phyloP scores from a whole-genome alignment of 2,797 vertebrate species.

The Pterois miles region DNA sequence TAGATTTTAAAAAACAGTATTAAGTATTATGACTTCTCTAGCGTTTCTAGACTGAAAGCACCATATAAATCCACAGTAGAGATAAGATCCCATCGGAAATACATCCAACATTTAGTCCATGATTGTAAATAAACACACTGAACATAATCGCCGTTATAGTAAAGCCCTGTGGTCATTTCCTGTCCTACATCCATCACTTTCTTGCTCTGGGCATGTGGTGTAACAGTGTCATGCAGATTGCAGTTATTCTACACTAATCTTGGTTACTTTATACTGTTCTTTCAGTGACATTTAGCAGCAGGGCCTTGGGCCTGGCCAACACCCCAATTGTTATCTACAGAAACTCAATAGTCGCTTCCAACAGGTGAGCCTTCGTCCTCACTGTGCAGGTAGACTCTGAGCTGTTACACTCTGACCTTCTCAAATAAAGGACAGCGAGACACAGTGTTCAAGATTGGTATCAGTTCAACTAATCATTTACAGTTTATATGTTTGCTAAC shows the following conservation, averaged over 20 bases:
- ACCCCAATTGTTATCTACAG: constrained; percentile 26
- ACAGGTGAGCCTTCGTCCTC: neutral
- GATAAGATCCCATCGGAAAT: neutral
- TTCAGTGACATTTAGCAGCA: constrained; percentile 6
- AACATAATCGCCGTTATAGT: neutral
- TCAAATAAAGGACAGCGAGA: neutral
- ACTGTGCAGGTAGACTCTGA: neutral
- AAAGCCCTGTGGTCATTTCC: neutral
- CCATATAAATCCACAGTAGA: neutral
- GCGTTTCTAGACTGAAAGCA: too few species aligned
- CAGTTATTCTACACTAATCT: constrained; percentile 19
- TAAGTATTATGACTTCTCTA: too few species aligned
- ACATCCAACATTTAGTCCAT: neutral
- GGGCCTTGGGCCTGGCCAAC: neutral
- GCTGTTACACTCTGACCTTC: neutral
- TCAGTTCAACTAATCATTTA: neutral
- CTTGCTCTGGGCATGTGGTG: neutral
- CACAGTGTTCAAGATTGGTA: neutral
- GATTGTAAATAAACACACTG: neutral
- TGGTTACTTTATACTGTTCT: constrained; percentile 21
- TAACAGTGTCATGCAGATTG: neutral
- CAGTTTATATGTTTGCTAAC: neutral
- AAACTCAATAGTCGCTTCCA: constrained; percentile 1
- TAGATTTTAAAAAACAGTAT: too few species aligned
- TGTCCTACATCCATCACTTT: neutral